These are phyloP conservation scores for Cenopis cana DNA, from an alignment of 2,888 invertebrate genomes.

Conservation along the genomic window DNA sequence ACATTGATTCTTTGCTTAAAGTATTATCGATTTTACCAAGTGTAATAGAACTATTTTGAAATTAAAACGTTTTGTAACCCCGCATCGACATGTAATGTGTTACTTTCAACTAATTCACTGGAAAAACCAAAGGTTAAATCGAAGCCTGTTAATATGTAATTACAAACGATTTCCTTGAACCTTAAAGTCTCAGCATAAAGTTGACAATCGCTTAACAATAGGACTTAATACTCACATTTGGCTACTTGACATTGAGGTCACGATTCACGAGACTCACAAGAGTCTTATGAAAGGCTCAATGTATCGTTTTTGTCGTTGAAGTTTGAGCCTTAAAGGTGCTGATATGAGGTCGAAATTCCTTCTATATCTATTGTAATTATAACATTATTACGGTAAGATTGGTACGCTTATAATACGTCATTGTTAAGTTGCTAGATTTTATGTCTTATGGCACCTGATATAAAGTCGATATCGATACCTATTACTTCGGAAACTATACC, in stretches of 20 bases:
- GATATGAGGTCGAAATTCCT: neutral
- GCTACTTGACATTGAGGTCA: neutral
- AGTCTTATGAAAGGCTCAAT: neutral
- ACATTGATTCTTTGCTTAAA: too few species aligned
- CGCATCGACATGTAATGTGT: neutral
- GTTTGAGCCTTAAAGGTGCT: neutral
- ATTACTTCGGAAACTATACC: neutral
- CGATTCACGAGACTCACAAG: too few species aligned
- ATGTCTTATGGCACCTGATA: neutral
- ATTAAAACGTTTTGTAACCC: too few species aligned
- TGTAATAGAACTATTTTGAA: too few species aligned
- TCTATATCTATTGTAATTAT: neutral
- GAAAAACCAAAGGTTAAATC: constrained; percentile 2
- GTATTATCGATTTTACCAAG: too few species aligned
- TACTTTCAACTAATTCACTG: neutral
- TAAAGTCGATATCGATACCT: too few species aligned
- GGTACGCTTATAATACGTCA: too few species aligned
- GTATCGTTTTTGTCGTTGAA: neutral
- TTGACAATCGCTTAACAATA: constrained; percentile 2
- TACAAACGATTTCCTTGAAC: neutral
- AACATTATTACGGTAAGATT: neutral
- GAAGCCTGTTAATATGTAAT: constrained; percentile 7
- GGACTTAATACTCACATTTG: neutral
- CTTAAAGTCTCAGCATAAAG: neutral
- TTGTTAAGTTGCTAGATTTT: too few species aligned